Base-by-base conservation (phyloP, 2,797 vertebrate species). In the Aphelocoma californica region DNA sequence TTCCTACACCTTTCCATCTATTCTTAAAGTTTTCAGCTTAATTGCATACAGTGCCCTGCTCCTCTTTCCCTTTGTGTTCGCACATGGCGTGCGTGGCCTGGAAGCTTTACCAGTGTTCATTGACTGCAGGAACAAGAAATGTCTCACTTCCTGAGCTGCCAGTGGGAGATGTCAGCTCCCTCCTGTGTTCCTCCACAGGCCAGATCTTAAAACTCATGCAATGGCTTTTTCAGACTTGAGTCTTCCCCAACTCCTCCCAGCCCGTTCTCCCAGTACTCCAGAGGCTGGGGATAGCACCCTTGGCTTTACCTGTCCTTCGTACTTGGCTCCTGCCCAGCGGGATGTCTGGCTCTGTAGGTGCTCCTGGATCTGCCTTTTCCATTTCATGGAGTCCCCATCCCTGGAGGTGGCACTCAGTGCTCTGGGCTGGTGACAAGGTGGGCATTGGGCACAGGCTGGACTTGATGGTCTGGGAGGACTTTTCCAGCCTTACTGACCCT, bases 201-300 rank as follows among this genome's bases (percentile, higher is more conserved):
- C 60, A 31, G 20, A 8, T 57, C 32, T 40, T 12, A 4, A 3
- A 18, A 7, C 16, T 70, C 23, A 1, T 1, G 4, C 7, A 25
- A 86, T 50, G 67, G 12, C 67, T 26, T 70, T 53, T 34, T 53
- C 12, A 20, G 34, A 1, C 51, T 13, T 19, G 36, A 42, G n/a
- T 40, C 24, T 77, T 4, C 53, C 9, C 53, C 10, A 28, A 1
- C 7, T 21, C 28, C n/a, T 88, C 24, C 31, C 53, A 29, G n/a
- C 57, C 36, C 0, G 0, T 31, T 90, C 2, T 3, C 34, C 14
- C 34, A 10, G 10, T 5, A 3, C 34, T 40, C 65, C 0, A 0
- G 31, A n/a, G 36, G 31, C 24, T 50, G 36, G 29, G 2, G 5
- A 10, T 5, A 25, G 57, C 3, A 16, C 0, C 1, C 12, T 13